These are phyloP conservation scores for Cantharis flavilabris DNA, from an alignment of 2,888 invertebrate species.

Conservation along the genomic window DNA sequence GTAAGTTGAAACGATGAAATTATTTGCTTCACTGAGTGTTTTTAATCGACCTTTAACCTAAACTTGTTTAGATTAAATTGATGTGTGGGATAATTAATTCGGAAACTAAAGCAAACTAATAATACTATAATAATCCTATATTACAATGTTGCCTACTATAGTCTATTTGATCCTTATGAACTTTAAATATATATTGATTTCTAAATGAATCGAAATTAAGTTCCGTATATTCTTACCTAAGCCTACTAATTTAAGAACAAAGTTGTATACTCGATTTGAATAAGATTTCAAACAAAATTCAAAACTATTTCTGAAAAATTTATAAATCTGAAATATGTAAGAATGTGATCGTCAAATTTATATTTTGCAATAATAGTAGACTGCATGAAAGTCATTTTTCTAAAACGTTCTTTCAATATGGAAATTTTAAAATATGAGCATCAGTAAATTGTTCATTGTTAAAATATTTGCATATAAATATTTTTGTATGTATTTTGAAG, in stretches of 20 bases:
- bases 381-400: neutral
- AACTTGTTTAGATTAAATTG: neutral
- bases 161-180: neutral
- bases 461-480: neutral
- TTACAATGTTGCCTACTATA: neutral
- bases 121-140: neutral
- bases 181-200: neutral
- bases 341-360: neutral
- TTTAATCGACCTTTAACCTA: neutral
- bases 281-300: neutral
- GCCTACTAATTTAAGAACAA: neutral
- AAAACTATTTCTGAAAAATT: neutral
- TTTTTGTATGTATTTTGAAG: neutral
- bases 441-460: neutral
- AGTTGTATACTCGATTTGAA: neutral
- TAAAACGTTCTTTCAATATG: neutral
- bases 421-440: neutral
- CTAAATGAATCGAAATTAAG: neutral
- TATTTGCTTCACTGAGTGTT: neutral
- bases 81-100: neutral
- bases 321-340: neutral
- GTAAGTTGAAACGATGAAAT: neutral
- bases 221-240: neutral
- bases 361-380: neutral
- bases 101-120: neutral